These are phyloP conservation scores for Meriones unguiculatus DNA, from an alignment of 2,113 vertebrate species.

Conservation along the genomic window DNA sequence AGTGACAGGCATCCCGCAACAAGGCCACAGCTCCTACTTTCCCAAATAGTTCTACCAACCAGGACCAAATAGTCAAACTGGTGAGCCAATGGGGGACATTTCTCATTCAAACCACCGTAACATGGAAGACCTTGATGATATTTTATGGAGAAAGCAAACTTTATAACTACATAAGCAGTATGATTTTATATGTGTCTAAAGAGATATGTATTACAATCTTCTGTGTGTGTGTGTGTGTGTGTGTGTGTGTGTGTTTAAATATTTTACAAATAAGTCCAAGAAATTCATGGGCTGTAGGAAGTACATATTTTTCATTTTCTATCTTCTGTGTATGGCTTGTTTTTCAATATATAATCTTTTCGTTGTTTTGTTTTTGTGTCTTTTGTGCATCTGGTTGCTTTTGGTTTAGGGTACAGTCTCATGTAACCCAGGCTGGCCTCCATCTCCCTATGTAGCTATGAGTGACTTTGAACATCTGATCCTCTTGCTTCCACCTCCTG, in stretches of 20 bases:
- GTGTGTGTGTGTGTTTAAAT: not conserved
- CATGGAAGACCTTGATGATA: not conserved
- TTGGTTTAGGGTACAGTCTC: not conserved
- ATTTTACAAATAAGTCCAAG: not conserved
- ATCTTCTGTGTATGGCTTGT: not conserved
- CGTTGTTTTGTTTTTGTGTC: not conserved
- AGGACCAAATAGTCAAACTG: not conserved
- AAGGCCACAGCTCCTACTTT: not conserved
- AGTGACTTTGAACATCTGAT: not conserved
- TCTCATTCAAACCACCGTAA: not conserved
- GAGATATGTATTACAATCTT: not conserved
- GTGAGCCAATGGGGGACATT: not conserved
- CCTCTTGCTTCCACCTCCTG: not conserved
- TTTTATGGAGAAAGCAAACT: not conserved
- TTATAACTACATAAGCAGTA: not conserved
- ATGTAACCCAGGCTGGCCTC: not conserved
- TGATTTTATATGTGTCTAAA: not conserved
- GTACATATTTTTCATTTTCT: not conserved
- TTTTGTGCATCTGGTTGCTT: not conserved
- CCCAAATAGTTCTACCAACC: not conserved
- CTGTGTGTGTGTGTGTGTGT: too few relatives aligned
- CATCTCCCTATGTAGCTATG: too few relatives aligned
- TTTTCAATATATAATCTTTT: not conserved
- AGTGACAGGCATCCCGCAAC: not conserved
- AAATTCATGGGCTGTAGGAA: not conserved